phyloP scores from a whole-genome alignment of 1,140 invertebrate species.

The Rhagoletis pomonella region DNA sequence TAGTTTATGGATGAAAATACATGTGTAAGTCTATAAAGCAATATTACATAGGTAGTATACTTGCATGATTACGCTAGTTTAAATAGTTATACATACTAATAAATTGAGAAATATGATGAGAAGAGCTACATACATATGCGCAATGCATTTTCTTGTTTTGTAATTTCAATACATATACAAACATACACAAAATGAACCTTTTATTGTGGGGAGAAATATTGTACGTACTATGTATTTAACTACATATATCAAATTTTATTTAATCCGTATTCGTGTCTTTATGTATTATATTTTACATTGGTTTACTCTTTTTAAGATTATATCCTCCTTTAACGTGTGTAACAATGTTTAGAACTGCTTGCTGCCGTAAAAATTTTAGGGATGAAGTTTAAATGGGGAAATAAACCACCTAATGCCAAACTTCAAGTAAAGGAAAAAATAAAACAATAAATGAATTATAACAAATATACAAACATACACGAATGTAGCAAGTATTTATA shows the following conservation, averaged over 20 bases:
- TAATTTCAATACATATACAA: no score
- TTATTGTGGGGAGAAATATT: background rate
- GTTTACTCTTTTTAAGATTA: background rate
- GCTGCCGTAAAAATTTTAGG: conserved; percentile 23
- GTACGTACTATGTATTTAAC: background rate
- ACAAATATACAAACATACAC: conserved; percentile 35
- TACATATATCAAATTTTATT: background rate
- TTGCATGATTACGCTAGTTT: background rate
- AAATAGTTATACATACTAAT: background rate
- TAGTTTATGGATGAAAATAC: no score
- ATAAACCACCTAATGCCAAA: conserved; percentile 42
- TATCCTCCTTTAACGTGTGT: background rate
- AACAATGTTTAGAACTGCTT: background rate
- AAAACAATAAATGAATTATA: conserved; percentile 15
- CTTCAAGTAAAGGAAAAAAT: conserved; percentile 24
- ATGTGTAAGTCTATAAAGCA: no score
- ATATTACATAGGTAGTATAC: no score
- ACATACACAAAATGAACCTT: no score
- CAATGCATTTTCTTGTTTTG: background rate
- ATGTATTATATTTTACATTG: conserved; percentile 30
- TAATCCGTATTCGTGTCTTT: background rate
- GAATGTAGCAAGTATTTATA: conserved; percentile 43
- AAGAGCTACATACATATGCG: background rate
- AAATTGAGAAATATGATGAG: background rate
- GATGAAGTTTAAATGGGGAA: background rate